Percentiles rank a stretch among this genome's conserved stretches.
Evolutionary conservation across 2,797 vertebrate genomes (phyloP).

Genomic region (Cossypha dichroa): DNA sequence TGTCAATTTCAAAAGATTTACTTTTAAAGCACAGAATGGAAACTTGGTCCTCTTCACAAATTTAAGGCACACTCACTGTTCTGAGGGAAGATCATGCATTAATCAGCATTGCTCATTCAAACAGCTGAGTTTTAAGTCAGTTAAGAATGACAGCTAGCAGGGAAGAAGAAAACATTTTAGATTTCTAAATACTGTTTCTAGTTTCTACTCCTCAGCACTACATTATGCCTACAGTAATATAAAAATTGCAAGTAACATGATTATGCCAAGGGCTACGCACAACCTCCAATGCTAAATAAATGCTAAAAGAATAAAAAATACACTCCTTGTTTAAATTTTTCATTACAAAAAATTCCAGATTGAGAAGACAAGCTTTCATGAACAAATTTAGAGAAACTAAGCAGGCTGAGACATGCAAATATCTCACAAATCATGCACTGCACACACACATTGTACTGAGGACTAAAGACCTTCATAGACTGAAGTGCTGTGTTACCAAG

Average conservation of each 20-base stretch:
- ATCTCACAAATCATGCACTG: background rate
- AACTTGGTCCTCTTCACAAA: background rate
- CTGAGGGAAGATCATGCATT: background rate
- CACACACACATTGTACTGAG: background rate
- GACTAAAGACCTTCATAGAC: background rate
- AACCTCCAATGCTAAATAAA: background rate
- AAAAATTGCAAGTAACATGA: background rate
- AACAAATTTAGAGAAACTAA: background rate
- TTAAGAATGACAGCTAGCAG: background rate
- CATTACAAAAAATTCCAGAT: background rate
- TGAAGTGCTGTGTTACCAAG: background rate
- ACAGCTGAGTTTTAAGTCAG: background rate
- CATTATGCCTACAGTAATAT: background rate
- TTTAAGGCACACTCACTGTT: background rate
- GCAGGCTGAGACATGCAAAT: background rate
- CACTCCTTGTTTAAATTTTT: background rate
- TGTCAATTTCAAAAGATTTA: background rate
- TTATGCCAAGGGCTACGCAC: background rate
- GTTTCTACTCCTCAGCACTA: background rate
- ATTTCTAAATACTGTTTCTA: background rate
- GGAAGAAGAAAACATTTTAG: background rate
- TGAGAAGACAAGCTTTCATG: background rate
- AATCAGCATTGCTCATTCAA: background rate
- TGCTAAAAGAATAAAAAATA: background rate
- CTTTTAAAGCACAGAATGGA: background rate